Evolutionary conservation across 2,797 vertebrate species (phyloP).

Genomic region (Meda fulgida): DNA sequence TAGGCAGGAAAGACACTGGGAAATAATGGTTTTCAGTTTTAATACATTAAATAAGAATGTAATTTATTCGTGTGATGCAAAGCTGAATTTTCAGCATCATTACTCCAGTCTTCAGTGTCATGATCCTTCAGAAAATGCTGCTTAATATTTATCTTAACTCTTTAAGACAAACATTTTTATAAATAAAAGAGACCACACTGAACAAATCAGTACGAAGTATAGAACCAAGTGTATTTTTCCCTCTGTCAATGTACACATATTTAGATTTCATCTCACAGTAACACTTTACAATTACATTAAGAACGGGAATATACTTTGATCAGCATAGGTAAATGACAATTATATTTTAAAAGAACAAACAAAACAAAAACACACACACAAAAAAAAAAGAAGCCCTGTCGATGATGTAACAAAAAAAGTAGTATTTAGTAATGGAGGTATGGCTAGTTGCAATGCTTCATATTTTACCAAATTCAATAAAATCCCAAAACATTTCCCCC

Average conservation of each 20-base stretch:
- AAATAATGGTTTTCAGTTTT: conserved; percentile 12
- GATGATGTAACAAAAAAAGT: conserved; percentile 74
- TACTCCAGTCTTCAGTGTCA: neutral
- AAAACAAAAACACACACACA: conserved; percentile 64
- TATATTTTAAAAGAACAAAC: conserved; percentile 72
- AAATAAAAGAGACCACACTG: conserved; percentile 74
- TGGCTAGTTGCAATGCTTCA: conserved; percentile 73
- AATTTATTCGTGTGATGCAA: neutral
- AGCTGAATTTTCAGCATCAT: neutral
- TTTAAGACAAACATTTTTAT: conserved; percentile 20
- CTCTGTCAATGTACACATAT: conserved; percentile 86
- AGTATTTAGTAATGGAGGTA: conserved; percentile 64
- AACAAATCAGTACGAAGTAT: conserved; percentile 81
- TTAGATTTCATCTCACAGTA: conserved; percentile 86
- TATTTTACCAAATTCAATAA: conserved; percentile 74
- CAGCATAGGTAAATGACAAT: conserved; percentile 78
- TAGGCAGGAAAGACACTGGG: neutral
- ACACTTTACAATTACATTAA: conserved; percentile 89
- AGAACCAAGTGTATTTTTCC: conserved; percentile 89
- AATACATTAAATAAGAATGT: neutral
- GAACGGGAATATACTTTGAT: conserved; percentile 83
- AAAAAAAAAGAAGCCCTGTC: conserved; percentile 69
- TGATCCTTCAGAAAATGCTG: neutral
- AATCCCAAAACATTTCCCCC: conserved; percentile 66
- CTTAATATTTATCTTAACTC: neutral